Conservation (phyloP, 2,888 invertebrate species). For the Hylaea fasciaria region DNA sequence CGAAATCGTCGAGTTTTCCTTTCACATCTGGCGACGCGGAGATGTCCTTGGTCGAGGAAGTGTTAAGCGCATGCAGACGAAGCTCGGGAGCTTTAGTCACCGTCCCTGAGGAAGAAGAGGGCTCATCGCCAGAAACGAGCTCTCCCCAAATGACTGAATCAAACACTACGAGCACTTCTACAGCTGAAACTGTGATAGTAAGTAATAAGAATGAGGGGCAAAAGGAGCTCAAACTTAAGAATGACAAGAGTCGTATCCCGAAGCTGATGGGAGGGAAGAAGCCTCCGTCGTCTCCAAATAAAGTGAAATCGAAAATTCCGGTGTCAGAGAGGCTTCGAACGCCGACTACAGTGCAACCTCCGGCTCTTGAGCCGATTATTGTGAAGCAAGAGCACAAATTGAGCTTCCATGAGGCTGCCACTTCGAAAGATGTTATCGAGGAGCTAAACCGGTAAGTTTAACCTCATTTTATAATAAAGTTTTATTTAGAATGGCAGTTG, state of each 20-base stretch:
- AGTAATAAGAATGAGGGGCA: conserved; percentile 81
- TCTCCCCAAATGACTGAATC: conserved; percentile 87
- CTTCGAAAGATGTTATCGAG: conserved; percentile 91
- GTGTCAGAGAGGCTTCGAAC: conserved; percentile 63
- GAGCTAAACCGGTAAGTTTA: conserved; percentile 86
- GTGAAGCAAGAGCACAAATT: conserved; percentile 85
- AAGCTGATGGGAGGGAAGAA: conserved; percentile 79
- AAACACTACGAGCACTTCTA: conserved; percentile 87
- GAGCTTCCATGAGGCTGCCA: conserved; percentile 90
- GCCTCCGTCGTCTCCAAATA: conserved; percentile 76
- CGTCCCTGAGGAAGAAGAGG: conserved; percentile 87
- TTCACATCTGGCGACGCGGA: conserved; percentile 67
- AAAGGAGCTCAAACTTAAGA: conserved; percentile 71
- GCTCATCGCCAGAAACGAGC: conserved; percentile 77
- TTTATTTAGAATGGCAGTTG: too few relatives aligned
- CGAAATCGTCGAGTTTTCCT: conserved; percentile 74
- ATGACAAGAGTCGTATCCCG: conserved; percentile 85
- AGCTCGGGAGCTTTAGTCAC: conserved; percentile 81
- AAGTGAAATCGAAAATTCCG: conserved; percentile 74
- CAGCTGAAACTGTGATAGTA: conserved; percentile 89
- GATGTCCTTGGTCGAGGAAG: conserved; percentile 77
- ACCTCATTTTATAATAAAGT: neutral
- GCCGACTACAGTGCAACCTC: conserved; percentile 47
- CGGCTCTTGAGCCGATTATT: conserved; percentile 70
- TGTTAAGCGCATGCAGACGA: conserved; percentile 75